Percentiles rank a stretch among this genome's conserved stretches.
Conservation (phyloP, 2,113 vertebrate genomes). For the Narcine bancroftii region DNA sequence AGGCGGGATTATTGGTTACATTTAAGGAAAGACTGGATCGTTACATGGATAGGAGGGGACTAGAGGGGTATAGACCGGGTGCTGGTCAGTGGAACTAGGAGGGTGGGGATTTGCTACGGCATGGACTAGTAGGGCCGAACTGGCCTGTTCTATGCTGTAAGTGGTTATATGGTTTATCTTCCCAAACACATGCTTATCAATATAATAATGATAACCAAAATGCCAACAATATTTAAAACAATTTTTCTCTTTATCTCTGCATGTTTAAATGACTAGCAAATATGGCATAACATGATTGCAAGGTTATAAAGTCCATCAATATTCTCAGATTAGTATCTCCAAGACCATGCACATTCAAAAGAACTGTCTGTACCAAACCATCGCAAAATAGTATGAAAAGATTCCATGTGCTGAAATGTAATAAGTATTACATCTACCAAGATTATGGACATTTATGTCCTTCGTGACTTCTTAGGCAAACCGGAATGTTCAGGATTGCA, state of each 20-base stretch:
- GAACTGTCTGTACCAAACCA: neutral
- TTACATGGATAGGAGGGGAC: too few species aligned
- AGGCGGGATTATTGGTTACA: too few species aligned
- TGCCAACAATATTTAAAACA: slow-evolving; percentile 1
- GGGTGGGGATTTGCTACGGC: too few species aligned
- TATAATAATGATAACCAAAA: neutral
- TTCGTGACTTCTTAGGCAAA: neutral
- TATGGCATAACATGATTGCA: neutral
- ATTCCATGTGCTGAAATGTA: neutral
- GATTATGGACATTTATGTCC: neutral
- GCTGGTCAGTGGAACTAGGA: too few species aligned
- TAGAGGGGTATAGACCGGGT: too few species aligned
- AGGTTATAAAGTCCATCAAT: neutral
- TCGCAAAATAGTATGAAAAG: neutral
- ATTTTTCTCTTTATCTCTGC: neutral
- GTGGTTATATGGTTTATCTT: neutral
- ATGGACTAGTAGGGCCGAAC: too few species aligned
- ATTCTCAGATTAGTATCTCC: neutral
- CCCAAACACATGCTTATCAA: neutral
- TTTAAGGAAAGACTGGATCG: too few species aligned
- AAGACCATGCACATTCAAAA: neutral
- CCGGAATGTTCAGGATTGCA: neutral
- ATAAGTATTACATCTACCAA: neutral
- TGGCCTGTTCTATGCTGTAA: too few species aligned
- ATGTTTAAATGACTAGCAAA: slow-evolving; percentile 7